phyloP scores from a whole-genome alignment of 2,113 vertebrate genomes.

The Zosterops hypoxanthus region DNA sequence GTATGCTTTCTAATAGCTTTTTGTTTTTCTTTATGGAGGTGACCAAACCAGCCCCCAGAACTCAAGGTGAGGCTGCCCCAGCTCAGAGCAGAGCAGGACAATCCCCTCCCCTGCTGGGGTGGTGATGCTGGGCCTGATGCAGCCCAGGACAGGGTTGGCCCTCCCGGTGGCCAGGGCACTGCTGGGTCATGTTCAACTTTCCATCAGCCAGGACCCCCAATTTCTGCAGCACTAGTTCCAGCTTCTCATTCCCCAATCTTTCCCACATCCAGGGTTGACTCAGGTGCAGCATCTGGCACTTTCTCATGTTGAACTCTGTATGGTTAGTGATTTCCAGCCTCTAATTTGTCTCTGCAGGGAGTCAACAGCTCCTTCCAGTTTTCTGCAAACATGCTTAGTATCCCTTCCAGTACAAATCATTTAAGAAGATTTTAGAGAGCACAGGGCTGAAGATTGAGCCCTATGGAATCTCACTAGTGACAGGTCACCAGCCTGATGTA shows the following conservation, averaged over 20 bases:
- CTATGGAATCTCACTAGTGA: not conserved
- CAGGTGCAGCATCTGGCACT: not conserved
- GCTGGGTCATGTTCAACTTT: accelerated
- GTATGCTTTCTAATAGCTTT: not conserved
- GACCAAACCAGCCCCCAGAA: not conserved
- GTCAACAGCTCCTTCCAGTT: not conserved
- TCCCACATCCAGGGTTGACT: not conserved
- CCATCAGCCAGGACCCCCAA: accelerated
- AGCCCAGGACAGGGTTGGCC: accelerated
- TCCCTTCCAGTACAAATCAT: not conserved
- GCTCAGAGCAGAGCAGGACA: not conserved
- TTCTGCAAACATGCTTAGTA: not conserved
- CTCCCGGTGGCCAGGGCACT: not conserved
- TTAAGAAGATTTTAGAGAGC: not conserved
- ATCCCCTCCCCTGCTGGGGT: accelerated
- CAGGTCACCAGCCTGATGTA: not conserved
- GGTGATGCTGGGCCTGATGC: not conserved
- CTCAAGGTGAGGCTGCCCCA: accelerated
- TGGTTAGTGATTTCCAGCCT: not conserved
- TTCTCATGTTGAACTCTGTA: not conserved
- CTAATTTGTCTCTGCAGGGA: not conserved
- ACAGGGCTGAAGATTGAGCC: not conserved
- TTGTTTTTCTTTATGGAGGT: not conserved
- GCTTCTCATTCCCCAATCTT: not conserved
- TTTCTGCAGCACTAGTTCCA: not conserved